phyloP scores from a whole-genome alignment of 2,797 vertebrate genomes.

The Muscicapa comitata region DNA sequence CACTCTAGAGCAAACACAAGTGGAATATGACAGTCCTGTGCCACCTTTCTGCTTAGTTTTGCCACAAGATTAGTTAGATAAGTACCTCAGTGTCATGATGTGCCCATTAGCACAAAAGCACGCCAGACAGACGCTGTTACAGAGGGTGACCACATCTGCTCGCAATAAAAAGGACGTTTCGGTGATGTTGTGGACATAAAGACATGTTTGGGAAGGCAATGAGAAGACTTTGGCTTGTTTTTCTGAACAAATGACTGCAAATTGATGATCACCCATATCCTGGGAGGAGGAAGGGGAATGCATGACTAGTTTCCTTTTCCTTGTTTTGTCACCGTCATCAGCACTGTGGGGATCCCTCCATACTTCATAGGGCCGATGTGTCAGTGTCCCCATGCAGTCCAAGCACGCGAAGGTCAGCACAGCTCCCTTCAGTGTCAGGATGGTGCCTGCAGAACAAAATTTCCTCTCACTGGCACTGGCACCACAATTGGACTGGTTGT shows the following conservation, averaged over 20 bases:
- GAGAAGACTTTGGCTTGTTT: constrained; percentile 97
- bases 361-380: constrained; percentile 88
- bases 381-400: constrained; percentile 85
- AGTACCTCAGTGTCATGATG: constrained; percentile 96
- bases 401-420: constrained; percentile 88
- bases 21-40: neutral
- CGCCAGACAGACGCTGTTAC: constrained; percentile 90
- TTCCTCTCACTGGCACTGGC: neutral
- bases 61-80: constrained; percentile 29
- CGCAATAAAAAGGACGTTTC: constrained; percentile 95
- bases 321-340: constrained; percentile 86
- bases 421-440: constrained; percentile 91
- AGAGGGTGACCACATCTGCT: constrained; percentile 89
- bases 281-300: constrained; percentile 89
- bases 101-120: constrained; percentile 98
- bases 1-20: neutral
- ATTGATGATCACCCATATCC: constrained; percentile 89
- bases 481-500: neutral
- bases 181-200: constrained; percentile 96
- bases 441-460: constrained; percentile 77
- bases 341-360: constrained; percentile 87
- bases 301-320: constrained; percentile 88
- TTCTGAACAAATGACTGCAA: constrained; percentile 94
- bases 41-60: constrained; percentile 34
- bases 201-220: constrained; percentile 95